A percentile compares a stretch with the other conserved stretches of the same genome.
These are phyloP conservation scores for Mola mola DNA, from an alignment of 2,113 vertebrate genomes.

Conservation along the genomic window DNA sequence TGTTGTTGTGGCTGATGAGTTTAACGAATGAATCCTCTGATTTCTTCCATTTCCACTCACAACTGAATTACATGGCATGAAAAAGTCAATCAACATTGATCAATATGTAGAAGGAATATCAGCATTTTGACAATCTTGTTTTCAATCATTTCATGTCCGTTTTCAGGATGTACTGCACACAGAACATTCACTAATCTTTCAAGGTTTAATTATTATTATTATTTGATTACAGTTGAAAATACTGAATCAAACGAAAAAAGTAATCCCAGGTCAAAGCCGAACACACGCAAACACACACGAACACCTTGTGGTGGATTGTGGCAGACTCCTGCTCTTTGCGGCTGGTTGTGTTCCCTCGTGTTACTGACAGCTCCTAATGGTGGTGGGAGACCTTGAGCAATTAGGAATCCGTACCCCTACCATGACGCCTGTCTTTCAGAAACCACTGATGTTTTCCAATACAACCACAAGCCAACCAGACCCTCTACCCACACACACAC, in stretches of 20 bases:
- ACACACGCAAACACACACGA: slow-evolving; percentile 8
- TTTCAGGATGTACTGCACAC: not conserved
- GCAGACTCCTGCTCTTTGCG: slow-evolving; percentile 37
- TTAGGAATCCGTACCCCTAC: slow-evolving; percentile 61
- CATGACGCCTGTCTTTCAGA: slow-evolving; percentile 67
- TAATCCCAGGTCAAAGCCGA: not conserved
- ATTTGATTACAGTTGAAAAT: not conserved
- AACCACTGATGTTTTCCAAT: slow-evolving; percentile 52
- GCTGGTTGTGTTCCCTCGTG: slow-evolving; percentile 54
- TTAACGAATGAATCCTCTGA: too few relatives aligned
- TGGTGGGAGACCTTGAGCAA: slow-evolving; percentile 69
- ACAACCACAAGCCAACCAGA: slow-evolving; percentile 21
- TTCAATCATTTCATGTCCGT: too few relatives aligned
- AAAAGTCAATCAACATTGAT: too few relatives aligned
- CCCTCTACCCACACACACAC: slow-evolving; percentile 1
- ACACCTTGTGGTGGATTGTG: slow-evolving; percentile 18
- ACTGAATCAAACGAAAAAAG: not conserved
- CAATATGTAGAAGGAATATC: too few relatives aligned
- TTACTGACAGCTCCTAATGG: slow-evolving; percentile 73
- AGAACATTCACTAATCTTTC: not conserved
- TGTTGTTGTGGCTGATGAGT: too few relatives aligned
- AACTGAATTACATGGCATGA: too few relatives aligned
- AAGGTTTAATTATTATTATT: not conserved
- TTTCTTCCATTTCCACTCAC: too few relatives aligned
- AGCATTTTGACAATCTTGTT: too few relatives aligned